Percentiles rank a stretch among this genome's conserved stretches.
Evolutionary conservation across 2,797 vertebrate species (phyloP).

Genomic region (Cuniculus paca): DNA sequence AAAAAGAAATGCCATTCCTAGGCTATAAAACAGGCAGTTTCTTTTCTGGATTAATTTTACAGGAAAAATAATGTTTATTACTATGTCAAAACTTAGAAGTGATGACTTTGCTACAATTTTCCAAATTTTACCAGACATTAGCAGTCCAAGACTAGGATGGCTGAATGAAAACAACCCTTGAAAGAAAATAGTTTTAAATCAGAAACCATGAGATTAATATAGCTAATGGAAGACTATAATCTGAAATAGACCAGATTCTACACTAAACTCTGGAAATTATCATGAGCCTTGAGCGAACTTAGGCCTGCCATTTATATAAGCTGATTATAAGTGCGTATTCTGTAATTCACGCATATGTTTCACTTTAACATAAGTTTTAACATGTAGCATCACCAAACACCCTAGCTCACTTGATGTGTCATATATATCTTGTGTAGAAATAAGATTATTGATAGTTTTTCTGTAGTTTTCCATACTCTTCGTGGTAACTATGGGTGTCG

Average conservation of each 20-base stretch:
- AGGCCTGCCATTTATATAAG: neutral
- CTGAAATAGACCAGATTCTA: conserved; percentile 25
- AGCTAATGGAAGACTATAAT: conserved; percentile 2
- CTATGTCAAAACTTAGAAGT: conserved; percentile 48
- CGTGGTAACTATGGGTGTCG: rapidly evolving
- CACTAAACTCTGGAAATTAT: neutral
- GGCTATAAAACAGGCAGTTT: neutral
- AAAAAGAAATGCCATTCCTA: neutral
- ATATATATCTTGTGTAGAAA: neutral
- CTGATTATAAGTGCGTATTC: neutral
- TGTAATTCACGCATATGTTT: conserved; percentile 23
- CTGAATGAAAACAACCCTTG: conserved; percentile 30
- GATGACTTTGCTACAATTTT: conserved; percentile 2
- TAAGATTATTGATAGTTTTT: neutral
- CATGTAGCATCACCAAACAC: neutral
- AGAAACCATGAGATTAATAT: conserved; percentile 48
- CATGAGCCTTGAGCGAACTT: neutral
- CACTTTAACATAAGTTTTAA: neutral
- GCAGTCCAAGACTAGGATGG: conserved; percentile 15
- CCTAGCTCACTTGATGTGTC: neutral
- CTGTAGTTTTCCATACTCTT: neutral
- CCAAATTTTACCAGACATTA: conserved; percentile 17
- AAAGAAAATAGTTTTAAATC: conserved; percentile 55
- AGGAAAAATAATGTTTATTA: neutral
- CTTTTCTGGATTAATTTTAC: conserved; percentile 18